Conservation (phyloP, 2,113 vertebrate genomes). For the Uropsilus gracilis region DNA sequence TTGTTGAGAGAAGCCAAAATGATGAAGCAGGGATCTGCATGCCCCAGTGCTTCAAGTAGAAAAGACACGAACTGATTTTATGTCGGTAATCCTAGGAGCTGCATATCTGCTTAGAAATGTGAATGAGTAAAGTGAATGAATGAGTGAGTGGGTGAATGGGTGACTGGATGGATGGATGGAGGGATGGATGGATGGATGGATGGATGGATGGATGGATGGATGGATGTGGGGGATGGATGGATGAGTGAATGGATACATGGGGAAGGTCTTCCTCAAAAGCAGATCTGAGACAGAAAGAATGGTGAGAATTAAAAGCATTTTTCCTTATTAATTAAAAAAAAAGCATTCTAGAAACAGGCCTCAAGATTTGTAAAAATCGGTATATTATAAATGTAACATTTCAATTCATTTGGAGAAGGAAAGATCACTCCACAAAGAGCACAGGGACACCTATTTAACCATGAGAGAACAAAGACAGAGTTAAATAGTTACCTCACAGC, state of each 20-base stretch:
- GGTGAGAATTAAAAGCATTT: background rate
- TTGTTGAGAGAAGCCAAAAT: background rate
- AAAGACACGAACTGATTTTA: background rate
- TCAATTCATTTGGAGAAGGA: background rate
- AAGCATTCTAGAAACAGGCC: background rate
- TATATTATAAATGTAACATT: background rate
- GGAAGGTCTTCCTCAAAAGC: background rate
- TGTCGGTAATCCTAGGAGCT: background rate
- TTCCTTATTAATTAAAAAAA: background rate
- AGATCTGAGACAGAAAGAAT: background rate
- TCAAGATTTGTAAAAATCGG: background rate
- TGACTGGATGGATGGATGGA: background rate
- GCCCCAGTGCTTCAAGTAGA: background rate
- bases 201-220: background rate
- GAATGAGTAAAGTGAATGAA: no score
- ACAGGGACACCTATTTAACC: background rate
- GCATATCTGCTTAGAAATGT: background rate
- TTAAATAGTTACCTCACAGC: background rate
- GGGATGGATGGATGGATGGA: accelerated
- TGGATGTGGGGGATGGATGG: no score
- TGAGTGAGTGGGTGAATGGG: background rate
- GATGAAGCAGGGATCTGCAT: background rate
- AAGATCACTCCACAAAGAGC: background rate
- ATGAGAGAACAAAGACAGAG: background rate
- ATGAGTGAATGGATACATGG: background rate